Evolutionary conservation across 1,140 invertebrate species (phyloP), one percentile per base, ranked within the genome.

Genomic region (Diabrotica undecimpunctata): DNA sequence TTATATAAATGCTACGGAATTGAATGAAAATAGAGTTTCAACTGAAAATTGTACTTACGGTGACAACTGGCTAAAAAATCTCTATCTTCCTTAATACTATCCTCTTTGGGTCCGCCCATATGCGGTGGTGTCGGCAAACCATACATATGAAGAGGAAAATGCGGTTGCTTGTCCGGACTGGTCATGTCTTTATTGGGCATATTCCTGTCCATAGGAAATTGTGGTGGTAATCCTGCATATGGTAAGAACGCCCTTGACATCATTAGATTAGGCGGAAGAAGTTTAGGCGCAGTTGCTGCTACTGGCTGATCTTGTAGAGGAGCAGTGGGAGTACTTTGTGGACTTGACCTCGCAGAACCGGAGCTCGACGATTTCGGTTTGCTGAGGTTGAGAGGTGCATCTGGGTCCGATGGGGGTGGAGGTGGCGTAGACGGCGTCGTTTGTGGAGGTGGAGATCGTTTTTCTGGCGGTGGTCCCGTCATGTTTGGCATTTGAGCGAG

Each of bases 381-480:
- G 67, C 88, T 91, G 6, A 96, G 86, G 79, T 96, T 96, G 0
- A 96, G 81, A 0, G 94, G 94, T 0, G 90, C 87, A 72, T 96
- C 93, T 6, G 89, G 80, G 54, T 82, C 81, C 7, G 81, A 80
- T 50, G 82, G 83, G 52, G 80, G 81, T 7, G 81, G 77, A 37
- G 79, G 80, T 74, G 65, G 78, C 72, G 73, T 81, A 46, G 76
- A 81, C 74, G 75, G 65, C 39, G 71, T 67, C 62, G 74, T 75
- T 50, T 74, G 78, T 2, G 78, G 79, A 7, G 82, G 79, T 10
- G 82, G 79, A 7, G 81, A 80, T 38, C 79, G 81, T 65, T 78
- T 79, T 62, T 81, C 70, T 46, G 46, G 68, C 37, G 59, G 54
- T 46, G 51, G 68, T 36, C 55, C 53, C 54, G 62, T 59, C n/a